Evolutionary conservation across 2,888 invertebrate species (phyloP).

Genomic region (Trissolcus japonicus): DNA sequence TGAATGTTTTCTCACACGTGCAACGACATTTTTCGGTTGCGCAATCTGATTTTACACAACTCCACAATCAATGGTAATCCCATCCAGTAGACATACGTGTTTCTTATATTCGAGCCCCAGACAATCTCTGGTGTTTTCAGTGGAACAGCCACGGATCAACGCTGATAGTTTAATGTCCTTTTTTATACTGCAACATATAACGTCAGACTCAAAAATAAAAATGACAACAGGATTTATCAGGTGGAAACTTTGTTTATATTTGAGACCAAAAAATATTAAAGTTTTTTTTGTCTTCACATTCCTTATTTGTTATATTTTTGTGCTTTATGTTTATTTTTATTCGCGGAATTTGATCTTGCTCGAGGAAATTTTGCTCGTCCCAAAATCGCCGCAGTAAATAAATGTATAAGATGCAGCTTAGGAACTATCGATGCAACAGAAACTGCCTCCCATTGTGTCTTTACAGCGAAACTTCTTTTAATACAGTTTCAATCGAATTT

Average conservation of each 20-base stretch:
- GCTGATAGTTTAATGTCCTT: slow-evolving; percentile 54
- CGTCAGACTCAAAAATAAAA: too few relatives aligned
- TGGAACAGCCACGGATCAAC: slow-evolving; percentile 46
- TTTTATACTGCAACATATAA: slow-evolving; percentile 40
- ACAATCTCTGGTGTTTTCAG: slow-evolving; percentile 54
- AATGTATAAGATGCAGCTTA: slow-evolving; percentile 37
- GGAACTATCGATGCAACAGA: slow-evolving; percentile 30
- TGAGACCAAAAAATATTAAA: too few relatives aligned
- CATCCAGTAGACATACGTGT: slow-evolving; percentile 41
- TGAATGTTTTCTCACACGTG: slow-evolving; percentile 50
- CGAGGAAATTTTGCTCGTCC: neutral
- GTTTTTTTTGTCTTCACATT: too few relatives aligned
- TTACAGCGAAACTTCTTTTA: slow-evolving; percentile 41
- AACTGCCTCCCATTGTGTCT: slow-evolving; percentile 30
- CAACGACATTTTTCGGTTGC: slow-evolving; percentile 48
- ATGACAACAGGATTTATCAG: too few relatives aligned
- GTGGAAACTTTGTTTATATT: too few relatives aligned
- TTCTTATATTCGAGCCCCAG: slow-evolving; percentile 43
- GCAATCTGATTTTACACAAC: slow-evolving; percentile 50
- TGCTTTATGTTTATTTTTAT: slow-evolving; percentile 6
- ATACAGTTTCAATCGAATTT: slow-evolving; percentile 42
- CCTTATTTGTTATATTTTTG: too few relatives aligned
- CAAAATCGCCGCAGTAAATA: slow-evolving; percentile 18
- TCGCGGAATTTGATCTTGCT: too few relatives aligned
- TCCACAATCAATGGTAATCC: slow-evolving; percentile 55